phyloP scores from a whole-genome alignment of 2,113 vertebrate genomes.

The Naja naja region DNA sequence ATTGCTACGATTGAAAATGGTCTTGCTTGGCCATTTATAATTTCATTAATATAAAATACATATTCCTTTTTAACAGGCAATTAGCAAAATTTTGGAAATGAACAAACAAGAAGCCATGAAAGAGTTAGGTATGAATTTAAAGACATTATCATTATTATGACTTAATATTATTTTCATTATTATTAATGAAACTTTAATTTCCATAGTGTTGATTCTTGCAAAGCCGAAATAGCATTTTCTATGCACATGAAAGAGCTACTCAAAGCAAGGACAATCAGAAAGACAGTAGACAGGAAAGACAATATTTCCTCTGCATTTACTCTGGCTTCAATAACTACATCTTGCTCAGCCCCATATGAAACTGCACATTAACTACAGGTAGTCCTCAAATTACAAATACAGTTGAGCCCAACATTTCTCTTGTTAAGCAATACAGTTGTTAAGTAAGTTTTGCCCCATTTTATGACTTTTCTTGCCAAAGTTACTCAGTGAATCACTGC shows the following conservation, averaged over 20 bases:
- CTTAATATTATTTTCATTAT: not conserved
- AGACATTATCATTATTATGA: not conserved
- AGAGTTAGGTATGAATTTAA: conserved; percentile 47
- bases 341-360: not conserved
- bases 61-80: conserved; percentile 35
- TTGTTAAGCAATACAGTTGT: not conserved
- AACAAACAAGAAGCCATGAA: conserved; percentile 53
- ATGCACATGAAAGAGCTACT: not conserved
- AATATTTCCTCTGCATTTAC: not conserved
- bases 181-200: not conserved
- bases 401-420: not conserved
- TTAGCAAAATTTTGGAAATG: conserved; percentile 45
- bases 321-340: not conserved
- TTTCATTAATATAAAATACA: not conserved
- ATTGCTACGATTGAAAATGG: not conserved
- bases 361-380: not conserved
- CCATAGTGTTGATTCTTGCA: not conserved
- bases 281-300: not conserved
- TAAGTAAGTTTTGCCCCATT: not conserved
- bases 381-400: not conserved
- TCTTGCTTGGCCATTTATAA: not conserved
- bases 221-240: not conserved
- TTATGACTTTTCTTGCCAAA: not conserved
- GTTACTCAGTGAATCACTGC: not conserved
- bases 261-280: not conserved